phyloP scores from a whole-genome alignment of 2,113 vertebrate species.

The Myotis yumanensis region DNA sequence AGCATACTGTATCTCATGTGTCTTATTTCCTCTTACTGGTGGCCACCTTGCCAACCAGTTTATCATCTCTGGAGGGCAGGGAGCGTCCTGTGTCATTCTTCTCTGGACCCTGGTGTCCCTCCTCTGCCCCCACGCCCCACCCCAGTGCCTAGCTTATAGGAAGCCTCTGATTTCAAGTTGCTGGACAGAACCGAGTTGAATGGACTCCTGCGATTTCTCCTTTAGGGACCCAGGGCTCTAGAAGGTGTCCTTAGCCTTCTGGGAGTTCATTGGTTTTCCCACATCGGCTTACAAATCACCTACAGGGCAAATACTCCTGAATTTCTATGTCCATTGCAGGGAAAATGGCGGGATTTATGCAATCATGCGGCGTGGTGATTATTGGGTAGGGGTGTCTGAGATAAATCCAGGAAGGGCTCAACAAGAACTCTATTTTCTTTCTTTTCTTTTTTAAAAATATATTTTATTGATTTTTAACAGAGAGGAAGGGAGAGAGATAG shows the following conservation, averaged over 20 bases:
- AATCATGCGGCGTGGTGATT: neutral
- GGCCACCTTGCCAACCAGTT: neutral
- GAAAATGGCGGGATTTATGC: neutral
- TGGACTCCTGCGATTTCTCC: neutral
- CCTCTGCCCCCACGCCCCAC: too few relatives aligned
- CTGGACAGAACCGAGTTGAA: neutral
- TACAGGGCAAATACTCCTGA: neutral
- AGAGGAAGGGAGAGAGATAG: too few relatives aligned
- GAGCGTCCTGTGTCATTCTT: rapidly evolving
- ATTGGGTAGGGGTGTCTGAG: neutral
- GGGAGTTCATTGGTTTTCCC: neutral
- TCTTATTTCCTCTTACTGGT: neutral
- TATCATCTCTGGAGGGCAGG: neutral
- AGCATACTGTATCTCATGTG: rapidly evolving
- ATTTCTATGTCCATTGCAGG: neutral
- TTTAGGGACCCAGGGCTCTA: neutral
- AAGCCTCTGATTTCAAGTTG: neutral
- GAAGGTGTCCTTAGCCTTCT: too few relatives aligned
- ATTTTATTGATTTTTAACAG: too few relatives aligned
- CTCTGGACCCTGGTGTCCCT: neutral
- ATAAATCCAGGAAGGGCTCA: neutral
- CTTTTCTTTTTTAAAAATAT: too few relatives aligned
- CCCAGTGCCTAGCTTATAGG: neutral
- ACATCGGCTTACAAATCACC: neutral
- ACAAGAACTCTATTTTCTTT: neutral